These are phyloP conservation scores for Coendou prehensilis DNA, from an alignment of 2,797 vertebrate species.

Conservation along the genomic window DNA sequence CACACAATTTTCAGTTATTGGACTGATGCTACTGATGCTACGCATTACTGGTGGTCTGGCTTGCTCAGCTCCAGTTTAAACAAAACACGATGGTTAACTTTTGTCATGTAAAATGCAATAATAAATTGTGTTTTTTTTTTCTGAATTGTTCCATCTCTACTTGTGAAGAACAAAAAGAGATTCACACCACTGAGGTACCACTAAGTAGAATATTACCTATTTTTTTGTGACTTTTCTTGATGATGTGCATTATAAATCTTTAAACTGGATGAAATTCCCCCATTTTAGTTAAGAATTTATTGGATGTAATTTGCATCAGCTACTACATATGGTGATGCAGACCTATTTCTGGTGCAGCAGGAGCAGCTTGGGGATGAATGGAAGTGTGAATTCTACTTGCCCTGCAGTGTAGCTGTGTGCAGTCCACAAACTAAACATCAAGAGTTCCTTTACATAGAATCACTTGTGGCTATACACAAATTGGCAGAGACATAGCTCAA, in stretches of 20 bases:
- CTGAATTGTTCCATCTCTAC: background rate
- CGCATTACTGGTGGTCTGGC: background rate
- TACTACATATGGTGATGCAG: accelerated
- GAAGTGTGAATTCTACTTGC: background rate
- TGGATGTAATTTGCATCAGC: background rate
- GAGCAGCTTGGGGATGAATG: accelerated
- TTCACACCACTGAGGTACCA: background rate
- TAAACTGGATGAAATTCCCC: background rate
- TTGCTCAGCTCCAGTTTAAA: background rate
- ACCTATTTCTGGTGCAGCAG: too few relatives aligned
- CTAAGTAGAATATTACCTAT: too few relatives aligned
- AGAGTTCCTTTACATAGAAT: too few relatives aligned
- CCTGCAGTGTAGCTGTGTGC: too few relatives aligned
- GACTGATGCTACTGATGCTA: accelerated
- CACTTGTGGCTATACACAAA: accelerated
- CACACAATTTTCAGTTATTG: accelerated
- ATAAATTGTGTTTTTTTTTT: background rate
- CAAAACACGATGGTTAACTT: background rate
- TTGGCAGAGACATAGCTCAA: accelerated
- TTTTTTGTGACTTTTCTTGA: background rate
- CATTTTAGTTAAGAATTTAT: background rate
- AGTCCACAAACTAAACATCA: background rate
- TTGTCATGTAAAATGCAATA: background rate
- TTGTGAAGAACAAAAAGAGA: background rate
- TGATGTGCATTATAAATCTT: background rate